phyloP scores from a whole-genome alignment of 2,797 vertebrate genomes.

The Callimico goeldii region DNA sequence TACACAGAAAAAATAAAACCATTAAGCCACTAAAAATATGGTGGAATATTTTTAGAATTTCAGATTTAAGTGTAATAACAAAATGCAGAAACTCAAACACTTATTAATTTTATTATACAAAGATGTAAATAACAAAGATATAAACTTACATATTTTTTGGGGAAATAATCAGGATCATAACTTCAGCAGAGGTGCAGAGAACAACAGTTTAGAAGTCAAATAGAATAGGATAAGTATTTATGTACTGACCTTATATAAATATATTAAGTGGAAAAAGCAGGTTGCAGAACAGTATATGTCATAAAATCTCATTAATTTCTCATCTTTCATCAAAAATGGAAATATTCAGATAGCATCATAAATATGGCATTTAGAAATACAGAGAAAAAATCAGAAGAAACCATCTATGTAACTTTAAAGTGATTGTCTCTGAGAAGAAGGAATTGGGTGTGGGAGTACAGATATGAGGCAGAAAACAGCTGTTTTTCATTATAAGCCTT shows the following conservation, averaged over 20 bases:
- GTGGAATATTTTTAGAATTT: background rate
- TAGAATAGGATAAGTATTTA: background rate
- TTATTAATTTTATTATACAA: background rate
- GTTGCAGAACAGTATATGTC: background rate
- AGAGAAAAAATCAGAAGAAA: background rate
- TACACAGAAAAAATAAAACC: background rate
- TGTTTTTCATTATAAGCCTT: background rate
- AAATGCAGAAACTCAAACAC: background rate
- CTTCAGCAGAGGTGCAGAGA: background rate
- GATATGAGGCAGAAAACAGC: background rate
- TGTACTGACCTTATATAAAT: background rate
- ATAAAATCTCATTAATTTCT: constrained; percentile 55
- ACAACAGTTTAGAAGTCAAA: background rate
- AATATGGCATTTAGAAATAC: constrained; percentile 40
- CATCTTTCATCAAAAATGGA: constrained; percentile 31
- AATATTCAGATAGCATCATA: constrained; percentile 5
- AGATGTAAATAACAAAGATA: background rate
- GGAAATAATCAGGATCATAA: background rate
- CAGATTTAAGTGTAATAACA: background rate
- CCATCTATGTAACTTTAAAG: background rate
- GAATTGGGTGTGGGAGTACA: background rate
- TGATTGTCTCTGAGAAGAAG: background rate
- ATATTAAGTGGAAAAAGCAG: background rate
- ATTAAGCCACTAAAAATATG: background rate
- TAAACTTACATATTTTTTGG: too few species aligned